phyloP scores from a whole-genome alignment of 2,888 invertebrate species.

The Hedya salicella region DNA sequence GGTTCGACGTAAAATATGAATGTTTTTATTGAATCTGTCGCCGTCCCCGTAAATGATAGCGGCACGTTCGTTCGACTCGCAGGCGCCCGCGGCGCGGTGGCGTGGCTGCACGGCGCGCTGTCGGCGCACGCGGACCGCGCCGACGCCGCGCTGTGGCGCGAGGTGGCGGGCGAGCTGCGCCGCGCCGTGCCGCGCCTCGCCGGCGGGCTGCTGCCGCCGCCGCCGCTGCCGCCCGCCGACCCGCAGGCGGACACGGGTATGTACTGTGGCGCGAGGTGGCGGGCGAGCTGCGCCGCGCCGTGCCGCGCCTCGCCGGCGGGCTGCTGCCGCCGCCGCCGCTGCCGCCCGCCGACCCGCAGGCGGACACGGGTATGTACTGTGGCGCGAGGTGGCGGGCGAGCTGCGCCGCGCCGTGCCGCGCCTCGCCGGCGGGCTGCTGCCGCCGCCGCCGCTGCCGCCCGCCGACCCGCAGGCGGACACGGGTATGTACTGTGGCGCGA shows the following conservation, averaged over 20 bases:
- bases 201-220: slow-evolving; percentile 51
- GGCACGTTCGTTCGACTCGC: not conserved
- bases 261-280: slow-evolving; percentile 51
- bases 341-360: slow-evolving; percentile 39
- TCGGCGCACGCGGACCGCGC: slow-evolving; percentile 51
- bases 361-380: slow-evolving; percentile 42
- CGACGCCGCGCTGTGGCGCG: slow-evolving; percentile 56
- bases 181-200: slow-evolving; percentile 59
- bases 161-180: slow-evolving; percentile 56
- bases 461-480: slow-evolving; percentile 43
- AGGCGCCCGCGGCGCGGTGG: slow-evolving; percentile 45
- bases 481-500: too few species aligned
- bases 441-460: slow-evolving; percentile 39
- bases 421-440: slow-evolving; percentile 56
- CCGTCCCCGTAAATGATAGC: too few species aligned
- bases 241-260: slow-evolving; percentile 44
- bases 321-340: slow-evolving; percentile 47
- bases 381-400: slow-evolving; percentile 54
- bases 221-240: slow-evolving; percentile 34
- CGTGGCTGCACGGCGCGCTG: slow-evolving; percentile 61
- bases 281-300: slow-evolving; percentile 57
- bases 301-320: slow-evolving; percentile 59
- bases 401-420: slow-evolving; percentile 59
- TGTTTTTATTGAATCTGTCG: too few species aligned
- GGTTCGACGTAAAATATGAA: too few species aligned